Evolutionary conservation across 2,888 invertebrate species (phyloP).

Genomic region (Agrochola lychnidis): DNA sequence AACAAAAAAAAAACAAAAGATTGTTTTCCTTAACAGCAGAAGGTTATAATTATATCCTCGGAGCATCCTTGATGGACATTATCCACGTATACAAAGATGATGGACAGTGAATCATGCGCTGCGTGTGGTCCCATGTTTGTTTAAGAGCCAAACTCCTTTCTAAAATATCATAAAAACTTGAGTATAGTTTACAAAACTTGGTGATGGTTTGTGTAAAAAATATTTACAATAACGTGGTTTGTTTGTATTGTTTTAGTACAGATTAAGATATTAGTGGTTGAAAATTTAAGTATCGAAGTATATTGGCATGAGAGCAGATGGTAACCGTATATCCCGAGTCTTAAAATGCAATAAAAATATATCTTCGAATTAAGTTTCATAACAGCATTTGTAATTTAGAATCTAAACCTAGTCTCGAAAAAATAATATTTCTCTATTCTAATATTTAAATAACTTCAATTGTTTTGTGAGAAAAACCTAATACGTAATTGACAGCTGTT

Average conservation of each 20-base stretch:
- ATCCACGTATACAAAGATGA: conserved; percentile 59
- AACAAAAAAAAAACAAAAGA: background rate
- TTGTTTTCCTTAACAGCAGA: conserved; percentile 30
- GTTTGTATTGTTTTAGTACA: conserved; percentile 57
- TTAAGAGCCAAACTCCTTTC: conserved; percentile 68
- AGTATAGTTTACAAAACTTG: conserved; percentile 71
- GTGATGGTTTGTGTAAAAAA: conserved; percentile 58
- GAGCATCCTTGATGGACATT: conserved; percentile 60
- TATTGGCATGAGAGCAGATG: conserved; percentile 54
- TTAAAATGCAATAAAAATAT: conserved; percentile 46
- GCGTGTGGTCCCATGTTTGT: conserved; percentile 81
- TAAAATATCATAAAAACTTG: conserved; percentile 70
- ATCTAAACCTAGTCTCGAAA: conserved; percentile 1
- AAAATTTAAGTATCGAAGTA: conserved; percentile 38
- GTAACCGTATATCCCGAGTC: conserved; percentile 45
- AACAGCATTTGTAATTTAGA: conserved; percentile 16
- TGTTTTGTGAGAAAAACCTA: background rate
- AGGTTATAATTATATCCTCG: conserved; percentile 44
- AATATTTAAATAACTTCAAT: background rate
- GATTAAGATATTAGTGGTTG: conserved; percentile 49
- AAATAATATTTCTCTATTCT: conserved; percentile 1
- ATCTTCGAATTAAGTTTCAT: conserved; percentile 19
- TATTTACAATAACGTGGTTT: conserved; percentile 62
- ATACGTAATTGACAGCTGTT: conserved; percentile 4
- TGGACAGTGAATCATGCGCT: conserved; percentile 70